Conservation (phyloP, 1,140 invertebrate genomes). For the Solen grandis region DNA sequence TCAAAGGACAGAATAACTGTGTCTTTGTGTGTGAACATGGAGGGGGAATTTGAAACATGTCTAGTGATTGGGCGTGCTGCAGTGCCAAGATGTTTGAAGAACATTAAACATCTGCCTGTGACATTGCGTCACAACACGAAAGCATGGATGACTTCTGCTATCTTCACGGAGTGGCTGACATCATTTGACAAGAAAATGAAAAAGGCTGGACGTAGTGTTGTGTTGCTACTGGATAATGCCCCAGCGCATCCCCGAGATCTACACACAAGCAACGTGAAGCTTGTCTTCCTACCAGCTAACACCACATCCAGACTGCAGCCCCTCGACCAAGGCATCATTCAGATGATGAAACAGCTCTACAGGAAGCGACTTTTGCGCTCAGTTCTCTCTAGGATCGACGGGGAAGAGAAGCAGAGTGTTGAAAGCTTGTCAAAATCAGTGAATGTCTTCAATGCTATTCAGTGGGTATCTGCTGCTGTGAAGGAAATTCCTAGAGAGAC, state of each 20-base stretch:
- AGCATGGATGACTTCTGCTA: constrained; percentile 37
- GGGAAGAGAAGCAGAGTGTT: not conserved
- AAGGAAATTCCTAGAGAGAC: not conserved
- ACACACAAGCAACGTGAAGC: constrained; percentile 41
- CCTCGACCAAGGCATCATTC: constrained; percentile 21
- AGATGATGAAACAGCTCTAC: constrained; percentile 26
- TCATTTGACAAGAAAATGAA: constrained; percentile 49
- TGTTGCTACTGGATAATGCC: constrained; percentile 57
- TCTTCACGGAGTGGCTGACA: constrained; percentile 58
- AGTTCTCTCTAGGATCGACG: not conserved
- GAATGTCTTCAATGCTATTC: not conserved
- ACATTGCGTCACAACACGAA: constrained; percentile 54
- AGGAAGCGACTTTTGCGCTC: not conserved
- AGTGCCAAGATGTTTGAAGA: not conserved
- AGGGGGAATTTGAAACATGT: constrained; percentile 19
- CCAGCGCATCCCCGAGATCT: constrained; percentile 50
- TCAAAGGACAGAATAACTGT: constrained; percentile 32
- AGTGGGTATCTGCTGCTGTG: not conserved
- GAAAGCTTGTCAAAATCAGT: not conserved
- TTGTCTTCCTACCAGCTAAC: constrained; percentile 33
- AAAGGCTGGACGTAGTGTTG: constrained; percentile 40
- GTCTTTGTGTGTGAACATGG: constrained; percentile 34
- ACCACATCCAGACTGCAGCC: constrained; percentile 24
- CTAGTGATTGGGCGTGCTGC: constrained; percentile 2
- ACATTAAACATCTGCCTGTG: constrained; percentile 55